Evolutionary conservation across 2,888 invertebrate species (phyloP).

Genomic region (Brachyopa scutellaris): DNA sequence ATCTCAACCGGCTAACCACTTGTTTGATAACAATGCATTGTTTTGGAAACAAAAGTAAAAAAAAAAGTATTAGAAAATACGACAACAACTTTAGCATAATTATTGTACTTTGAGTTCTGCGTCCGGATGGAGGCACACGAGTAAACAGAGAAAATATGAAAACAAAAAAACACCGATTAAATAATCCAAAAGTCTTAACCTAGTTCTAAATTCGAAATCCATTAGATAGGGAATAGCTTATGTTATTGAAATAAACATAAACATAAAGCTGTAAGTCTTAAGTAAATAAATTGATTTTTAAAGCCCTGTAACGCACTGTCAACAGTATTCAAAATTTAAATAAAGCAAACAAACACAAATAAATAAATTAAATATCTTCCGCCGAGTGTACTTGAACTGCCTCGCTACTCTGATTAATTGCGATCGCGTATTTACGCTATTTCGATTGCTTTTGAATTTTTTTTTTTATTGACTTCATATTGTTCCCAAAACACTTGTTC

Average conservation of each 20-base stretch:
- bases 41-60: no score
- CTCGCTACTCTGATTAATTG: constrained; percentile 1
- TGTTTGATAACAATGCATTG: no score
- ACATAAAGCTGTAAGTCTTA: no score
- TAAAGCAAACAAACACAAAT: neutral
- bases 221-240: neutral
- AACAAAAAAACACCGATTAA: constrained; percentile 10
- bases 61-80: no score
- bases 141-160: neutral
- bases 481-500: neutral
- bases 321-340: neutral
- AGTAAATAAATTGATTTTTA: no score
- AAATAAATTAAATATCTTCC: neutral
- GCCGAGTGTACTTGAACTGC: constrained; percentile 7
- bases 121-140: no score
- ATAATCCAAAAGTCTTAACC: neutral
- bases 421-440: neutral
- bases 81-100: no score
- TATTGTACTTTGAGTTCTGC: no score
- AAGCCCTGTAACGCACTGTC: neutral
- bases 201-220: neutral
- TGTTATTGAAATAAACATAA: neutral
- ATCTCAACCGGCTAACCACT: no score
- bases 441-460: neutral
- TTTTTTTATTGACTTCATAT: neutral